phyloP scores from a whole-genome alignment of 2,797 vertebrate genomes.

The Myotis daubentonii region DNA sequence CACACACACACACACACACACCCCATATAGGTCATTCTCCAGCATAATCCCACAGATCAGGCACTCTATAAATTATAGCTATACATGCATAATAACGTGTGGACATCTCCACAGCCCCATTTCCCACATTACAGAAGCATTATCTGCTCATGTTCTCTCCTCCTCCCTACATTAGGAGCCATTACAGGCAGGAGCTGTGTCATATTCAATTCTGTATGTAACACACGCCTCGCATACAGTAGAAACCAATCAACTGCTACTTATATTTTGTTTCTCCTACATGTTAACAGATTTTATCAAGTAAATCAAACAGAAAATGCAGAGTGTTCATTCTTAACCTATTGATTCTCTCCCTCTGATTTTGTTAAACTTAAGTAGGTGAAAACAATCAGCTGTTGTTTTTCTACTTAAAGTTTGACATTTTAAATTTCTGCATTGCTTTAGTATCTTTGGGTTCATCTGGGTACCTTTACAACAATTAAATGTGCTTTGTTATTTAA shows the following conservation, averaged over 20 bases:
- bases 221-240: background rate
- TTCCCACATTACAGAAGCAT: background rate
- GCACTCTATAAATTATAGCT: background rate
- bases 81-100: background rate
- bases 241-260: background rate
- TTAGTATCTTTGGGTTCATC: background rate
- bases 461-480: conserved; percentile 16
- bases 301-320: conserved; percentile 38
- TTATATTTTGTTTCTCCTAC: background rate
- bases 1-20: background rate
- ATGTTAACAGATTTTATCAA: background rate
- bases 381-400: conserved; percentile 20
- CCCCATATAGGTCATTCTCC: background rate
- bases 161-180: background rate
- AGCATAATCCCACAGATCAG: background rate
- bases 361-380: background rate
- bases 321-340: background rate
- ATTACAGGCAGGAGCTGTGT: background rate
- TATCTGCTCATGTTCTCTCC: background rate
- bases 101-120: background rate
- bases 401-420: conserved; percentile 26
- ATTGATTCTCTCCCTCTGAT: background rate
- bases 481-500: conserved; percentile 42
- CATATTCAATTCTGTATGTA: background rate
- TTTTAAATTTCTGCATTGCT: background rate